Base-by-base conservation (phyloP, 1,140 invertebrate genomes). In the Luehdorfia chinensis region DNA sequence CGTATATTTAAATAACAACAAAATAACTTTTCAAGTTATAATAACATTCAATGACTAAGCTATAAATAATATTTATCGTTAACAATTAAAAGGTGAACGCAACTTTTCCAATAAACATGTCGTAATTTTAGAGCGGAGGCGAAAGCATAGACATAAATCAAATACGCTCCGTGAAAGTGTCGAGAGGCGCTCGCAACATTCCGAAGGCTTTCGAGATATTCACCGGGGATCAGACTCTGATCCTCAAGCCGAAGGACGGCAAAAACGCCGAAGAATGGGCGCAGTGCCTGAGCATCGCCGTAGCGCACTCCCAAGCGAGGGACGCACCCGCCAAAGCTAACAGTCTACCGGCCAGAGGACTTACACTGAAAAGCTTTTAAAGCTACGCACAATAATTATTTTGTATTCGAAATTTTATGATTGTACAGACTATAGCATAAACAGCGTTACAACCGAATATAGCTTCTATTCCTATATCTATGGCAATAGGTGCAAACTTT, bases 141-240 rank as follows among this genome's bases (percentile, higher is more conserved):
- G 91, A 92, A 72, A 91, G 90, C 60, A 95, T 96, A 55, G 94
- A 96, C 72, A 92, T 98, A 0, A 94, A 96, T 77, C 94, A 97
- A 84, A 97, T 98, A 46, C 91, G 95, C 19, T 96, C 94, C 54
- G 96, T 98, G 0, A 95, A 97, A 77, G 96, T 97, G 4, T 93
- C 92, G 0, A 88, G 94, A 45, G 93, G 93, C 11, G 94, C 93
- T 32, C 90, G 95, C 41, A 96, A 96, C 70, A 96, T 98, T 69
- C 96, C 96, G 5, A 96, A 96, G 84, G 96, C 96, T 1, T 98
- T 98, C 88, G 96, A 98, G 89, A 97, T 98, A 53, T 98, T 98
- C 84, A 97, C 96, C 0, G 94, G 94, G 33, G 95, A 97, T 74
- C 94, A 96, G 73, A 95, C 94, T 4, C 91, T 96, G 61, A 95